Percentiles rank a stretch among this genome's conserved stretches.
These are phyloP conservation scores for Borostomias antarcticus DNA, from an alignment of 2,797 vertebrate genomes.

Conservation along the genomic window DNA sequence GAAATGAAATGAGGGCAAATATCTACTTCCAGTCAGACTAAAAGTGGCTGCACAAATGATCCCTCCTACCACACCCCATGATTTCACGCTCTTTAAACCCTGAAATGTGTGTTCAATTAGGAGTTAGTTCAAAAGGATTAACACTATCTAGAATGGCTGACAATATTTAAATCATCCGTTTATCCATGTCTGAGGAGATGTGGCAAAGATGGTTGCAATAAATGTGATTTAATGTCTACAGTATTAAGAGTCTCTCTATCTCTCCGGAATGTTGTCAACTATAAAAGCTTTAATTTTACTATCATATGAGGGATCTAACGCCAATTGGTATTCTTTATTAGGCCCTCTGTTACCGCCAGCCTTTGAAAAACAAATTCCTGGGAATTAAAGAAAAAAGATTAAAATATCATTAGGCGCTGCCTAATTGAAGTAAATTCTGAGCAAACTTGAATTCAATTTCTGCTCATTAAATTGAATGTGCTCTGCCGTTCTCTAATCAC, in stretches of 20 bases:
- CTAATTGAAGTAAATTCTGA: slow-evolving; percentile 99
- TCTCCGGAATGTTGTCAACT: slow-evolving; percentile 83
- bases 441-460: slow-evolving; percentile 99
- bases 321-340: slow-evolving; percentile 95
- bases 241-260: slow-evolving; percentile 82
- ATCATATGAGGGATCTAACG: slow-evolving; percentile 90
- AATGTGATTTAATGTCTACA: slow-evolving; percentile 87
- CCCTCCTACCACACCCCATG: slow-evolving; percentile 32
- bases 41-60: slow-evolving; percentile 36
- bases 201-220: slow-evolving; percentile 81
- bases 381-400: slow-evolving; percentile 97
- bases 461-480: slow-evolving; percentile 93
- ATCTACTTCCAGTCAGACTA: slow-evolving; percentile 20
- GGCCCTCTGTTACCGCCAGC: slow-evolving; percentile 88
- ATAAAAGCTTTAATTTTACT: slow-evolving; percentile 94
- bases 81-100: slow-evolving; percentile 67
- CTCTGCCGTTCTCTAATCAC: slow-evolving; percentile 84
- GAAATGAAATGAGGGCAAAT: slow-evolving; percentile 34
- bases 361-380: slow-evolving; percentile 95
- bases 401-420: slow-evolving; percentile 98
- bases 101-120: slow-evolving; percentile 85
- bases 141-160: slow-evolving; percentile 84
- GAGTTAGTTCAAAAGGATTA: slow-evolving; percentile 86
- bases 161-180: slow-evolving; percentile 87
- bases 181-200: slow-evolving; percentile 81